Base-by-base conservation (phyloP, 1,140 invertebrate species). In the Drosophila ercepeae region DNA sequence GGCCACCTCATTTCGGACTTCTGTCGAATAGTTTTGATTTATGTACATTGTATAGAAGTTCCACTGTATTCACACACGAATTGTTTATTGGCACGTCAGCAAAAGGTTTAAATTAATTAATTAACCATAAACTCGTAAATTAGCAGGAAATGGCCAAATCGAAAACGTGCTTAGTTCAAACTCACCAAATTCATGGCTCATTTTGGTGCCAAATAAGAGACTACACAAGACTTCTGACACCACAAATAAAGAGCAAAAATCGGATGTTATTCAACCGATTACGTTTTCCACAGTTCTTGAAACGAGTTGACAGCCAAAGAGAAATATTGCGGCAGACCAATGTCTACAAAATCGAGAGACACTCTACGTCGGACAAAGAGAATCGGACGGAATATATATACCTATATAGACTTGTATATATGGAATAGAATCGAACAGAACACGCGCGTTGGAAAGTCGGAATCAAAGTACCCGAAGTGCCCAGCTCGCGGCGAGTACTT, bases 1-100 rank as follows among this genome's bases (percentile, higher is more conserved):
- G 7, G 71, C 79, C 32, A 84, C 65, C 44, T 75, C 68, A 18
- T 86, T 60, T 13, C 41, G 23, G 11, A 84, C 36, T 58, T 75
- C 78, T 82, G 21, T 39, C 18, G 16, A 7, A 1, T 53, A 9
- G 21, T 23, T 23, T 9, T 3, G 36, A 23, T 3, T 21, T 9
- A 7, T 23, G 13, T 1, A n/a, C n/a, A n/a, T n/a, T n/a, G n/a
- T n/a, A n/a, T n/a, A n/a, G n/a, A n/a, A n/a, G n/a, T n/a, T n/a
- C n/a, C n/a, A n/a, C n/a, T n/a, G n/a, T 57, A 25, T 21, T 61
- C 19, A 21, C 45, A 51, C 57, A 61, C 61, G 57, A 23, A n/a
- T 65, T 16, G 52, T 65, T 52, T 67, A 34, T 52, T 52, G 21
- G 19, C 59, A 65, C 46, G 25, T 51, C n/a, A 18, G 19, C 27